Evolutionary conservation across 2,113 vertebrate species (phyloP), one percentile per base, ranked within the genome.

Genomic region (Hemiscyllium ocellatum): DNA sequence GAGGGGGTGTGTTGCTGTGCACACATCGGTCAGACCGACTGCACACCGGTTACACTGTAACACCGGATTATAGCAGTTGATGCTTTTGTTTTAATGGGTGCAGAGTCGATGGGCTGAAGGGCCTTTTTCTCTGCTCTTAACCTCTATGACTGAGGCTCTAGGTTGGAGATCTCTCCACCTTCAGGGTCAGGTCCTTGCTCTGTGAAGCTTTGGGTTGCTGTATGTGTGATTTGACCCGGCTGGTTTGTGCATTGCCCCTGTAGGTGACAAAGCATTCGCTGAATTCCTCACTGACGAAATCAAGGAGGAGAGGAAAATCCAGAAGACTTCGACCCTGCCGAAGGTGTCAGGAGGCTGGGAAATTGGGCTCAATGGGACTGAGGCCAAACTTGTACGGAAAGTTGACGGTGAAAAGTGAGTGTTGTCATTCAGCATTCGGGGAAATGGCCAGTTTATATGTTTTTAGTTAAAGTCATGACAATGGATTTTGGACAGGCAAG

Each of bases 261-360:
- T 96, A 99, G 99, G 99, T 4, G 99, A 99, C 97, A 99, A 98
- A 97, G 98, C 98, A 0, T 99, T 99, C 96, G 98, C 97, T 0
- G 98, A 98, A 91, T 99, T 99, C 96, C 97, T 99, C 96, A 97
- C 95, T 0, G 99, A 99, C 80, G 99, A 99, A 97, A 98, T 99
- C 97, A 97, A 99, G 96, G 99, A 99, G 96, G 99, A 99, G 97
- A 98, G 96, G 96, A 99, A 99, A 96, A 98, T 99, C 96, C 98
- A 99, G 97, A 99, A 99, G 89, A 98, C 97, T 96, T 98, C 98
- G 15, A 96, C 96, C 0, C 98, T 99, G 96, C 99, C 99, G 37
- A 98, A 99, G 96, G 97, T 99, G 96, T 99, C 99, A 0, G 98
- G 98, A 3, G 98, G 98, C 0, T 99, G 99, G 99, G 98, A 98